Evolutionary conservation across 2,888 invertebrate species (phyloP).

Genomic region (Phragmatobia fuliginosa): DNA sequence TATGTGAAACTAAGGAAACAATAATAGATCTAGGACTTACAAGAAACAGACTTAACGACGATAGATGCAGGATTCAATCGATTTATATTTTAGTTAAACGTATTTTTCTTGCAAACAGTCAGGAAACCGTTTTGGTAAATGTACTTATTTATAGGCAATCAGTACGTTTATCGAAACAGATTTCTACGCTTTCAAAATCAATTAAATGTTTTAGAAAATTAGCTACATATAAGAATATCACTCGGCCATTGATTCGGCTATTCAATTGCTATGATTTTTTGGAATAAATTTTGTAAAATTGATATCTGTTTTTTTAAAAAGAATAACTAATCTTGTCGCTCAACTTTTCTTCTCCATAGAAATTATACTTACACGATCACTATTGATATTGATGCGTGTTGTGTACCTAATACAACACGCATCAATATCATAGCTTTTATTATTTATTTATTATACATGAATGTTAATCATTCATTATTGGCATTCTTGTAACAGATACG

Average conservation of each 20-base stretch:
- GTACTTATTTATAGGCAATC: not conserved
- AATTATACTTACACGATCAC: no score
- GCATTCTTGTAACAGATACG: no score
- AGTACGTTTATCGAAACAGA: not conserved
- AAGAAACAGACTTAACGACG: constrained; percentile 1
- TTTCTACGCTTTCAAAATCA: not conserved
- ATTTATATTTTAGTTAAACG: not conserved
- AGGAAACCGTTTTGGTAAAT: not conserved
- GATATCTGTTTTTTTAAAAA: no score
- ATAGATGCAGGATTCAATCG: not conserved
- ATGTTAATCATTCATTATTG: no score
- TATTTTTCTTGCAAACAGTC: not conserved
- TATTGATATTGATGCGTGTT: no score
- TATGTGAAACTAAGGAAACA: constrained; percentile 5
- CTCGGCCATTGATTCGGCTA: no score
- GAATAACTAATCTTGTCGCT: no score
- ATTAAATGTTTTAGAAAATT: not conserved
- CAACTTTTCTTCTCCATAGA: no score
- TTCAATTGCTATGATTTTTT: no score
- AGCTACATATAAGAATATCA: not conserved
- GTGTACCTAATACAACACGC: no score
- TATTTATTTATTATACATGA: not conserved
- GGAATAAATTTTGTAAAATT: no score
- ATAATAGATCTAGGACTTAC: not conserved
- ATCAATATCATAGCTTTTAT: no score